These are phyloP conservation scores for Dolomedes plantarius DNA, from an alignment of 2,888 invertebrate species.

Conservation along the genomic window DNA sequence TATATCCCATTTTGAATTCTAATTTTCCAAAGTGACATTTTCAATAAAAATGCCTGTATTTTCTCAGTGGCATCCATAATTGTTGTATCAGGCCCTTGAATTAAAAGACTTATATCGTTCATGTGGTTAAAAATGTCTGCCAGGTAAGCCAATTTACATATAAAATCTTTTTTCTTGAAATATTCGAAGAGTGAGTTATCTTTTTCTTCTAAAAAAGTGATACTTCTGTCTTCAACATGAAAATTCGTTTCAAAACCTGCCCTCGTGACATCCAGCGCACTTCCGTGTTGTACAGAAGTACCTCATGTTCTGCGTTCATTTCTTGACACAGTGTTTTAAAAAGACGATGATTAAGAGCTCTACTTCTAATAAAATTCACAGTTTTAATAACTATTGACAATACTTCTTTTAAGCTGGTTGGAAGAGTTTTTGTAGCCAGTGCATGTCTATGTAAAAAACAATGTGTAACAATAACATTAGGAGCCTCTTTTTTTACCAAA, in stretches of 20 bases:
- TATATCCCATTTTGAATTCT: constrained; percentile 12
- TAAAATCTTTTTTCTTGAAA: constrained; percentile 22
- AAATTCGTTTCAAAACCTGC: constrained; percentile 46
- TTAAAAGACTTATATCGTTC: constrained; percentile 20
- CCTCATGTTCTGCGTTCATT: constrained; percentile 53
- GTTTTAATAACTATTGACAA: constrained; percentile 8
- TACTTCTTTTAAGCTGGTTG: constrained; percentile 4
- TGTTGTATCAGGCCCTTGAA: constrained; percentile 21
- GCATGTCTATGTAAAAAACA: too few relatives aligned
- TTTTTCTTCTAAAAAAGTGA: constrained; percentile 35
- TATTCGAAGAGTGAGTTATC: constrained; percentile 29
- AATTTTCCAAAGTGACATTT: constrained; percentile 7
- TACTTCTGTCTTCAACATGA: constrained; percentile 45
- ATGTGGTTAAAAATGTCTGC: constrained; percentile 18
- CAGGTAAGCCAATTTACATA: constrained; percentile 21
- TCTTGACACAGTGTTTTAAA: constrained; percentile 45
- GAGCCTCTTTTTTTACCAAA: too few relatives aligned
- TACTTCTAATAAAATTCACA: constrained; percentile 4
- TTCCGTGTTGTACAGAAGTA: constrained; percentile 52
- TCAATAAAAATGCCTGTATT: constrained; percentile 22
- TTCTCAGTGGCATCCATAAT: constrained; percentile 22
- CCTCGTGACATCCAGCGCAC: constrained; percentile 45
- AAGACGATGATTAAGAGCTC: constrained; percentile 33
- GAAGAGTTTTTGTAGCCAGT: too few relatives aligned
- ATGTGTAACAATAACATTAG: too few relatives aligned